Evolutionary conservation across 2,888 invertebrate genomes (phyloP), one percentile per base, ranked within the genome.

Genomic region (Netelia fuscicornis): DNA sequence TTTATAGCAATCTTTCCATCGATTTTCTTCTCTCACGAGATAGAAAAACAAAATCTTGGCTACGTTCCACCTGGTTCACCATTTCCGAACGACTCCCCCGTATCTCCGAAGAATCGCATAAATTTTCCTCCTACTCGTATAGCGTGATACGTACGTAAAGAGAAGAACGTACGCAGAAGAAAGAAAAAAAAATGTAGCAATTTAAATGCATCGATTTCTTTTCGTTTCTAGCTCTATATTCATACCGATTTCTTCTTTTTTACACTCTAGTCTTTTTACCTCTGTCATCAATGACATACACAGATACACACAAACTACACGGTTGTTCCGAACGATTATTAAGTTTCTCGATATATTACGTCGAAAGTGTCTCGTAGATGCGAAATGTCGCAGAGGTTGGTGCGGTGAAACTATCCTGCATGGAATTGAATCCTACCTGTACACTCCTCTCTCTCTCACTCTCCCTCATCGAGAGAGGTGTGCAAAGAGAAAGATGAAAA

Each of bases 201-300:
- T 90, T 90, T 89, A 88, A 89, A 89, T 90, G 89, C 89, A 88
- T 87, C 86, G 85, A 62, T 60, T 83, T 75, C 42, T 54, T 71
- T 64, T 56, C 13, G 17, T 58, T 9, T 20, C 58, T 58, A 5
- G 9, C 17, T 20, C 58, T 58, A 58, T 58, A 20, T 20, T 58
- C 20, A 48, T 48, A 48, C 48, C 13, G 10, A 58, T 20, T 17
- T 23, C 17, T 58, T 20, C 20, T 8, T 10, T 10, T 17, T 58
- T 48, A 25, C 71, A 11, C 20, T 25, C 67, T 62, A 42, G 30
- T 56, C 23, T 54, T 71, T 44, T 68, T 44, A 1, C 42, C 58
- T 20, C 37, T 17, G 37, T 62, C 81, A 25, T 81, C 48, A 60
- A 70, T 54, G 81, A 76, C 71, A 64, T 44, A 48, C 44, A 58